Base-by-base conservation (phyloP, 1,140 invertebrate genomes). In the Macrotrachela quadricornifera region DNA sequence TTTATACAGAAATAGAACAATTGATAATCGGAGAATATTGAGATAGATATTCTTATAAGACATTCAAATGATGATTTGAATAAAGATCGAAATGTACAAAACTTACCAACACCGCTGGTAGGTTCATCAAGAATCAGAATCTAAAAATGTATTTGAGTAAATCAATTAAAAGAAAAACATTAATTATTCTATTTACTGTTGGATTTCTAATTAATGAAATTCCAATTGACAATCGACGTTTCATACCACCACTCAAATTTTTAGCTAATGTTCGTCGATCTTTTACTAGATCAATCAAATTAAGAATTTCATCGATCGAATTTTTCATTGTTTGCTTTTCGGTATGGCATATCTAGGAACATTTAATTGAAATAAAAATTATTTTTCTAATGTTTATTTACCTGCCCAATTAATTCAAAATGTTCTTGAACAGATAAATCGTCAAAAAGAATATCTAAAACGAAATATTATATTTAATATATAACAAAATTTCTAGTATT, bases 401-500 rank as follows among this genome's bases (percentile, higher is more conserved):
- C 68, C 60, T 63, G 77, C 70, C 58, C 79, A 64, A 84, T 91
- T 68, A 91, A 88, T 54, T 79, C 71, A 10, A 95, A 72, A 69
- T 94, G 88, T 68, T 96, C 83, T 30, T 75, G 71, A 0, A 92
- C 86, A n/a, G 81, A 91, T 44, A 94, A 71, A 59, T 83, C 80
- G 50, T 84, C 79, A 65, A 92, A 91, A 1, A 94, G 74, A 55
- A 92, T 81, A 67, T 94, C 51, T n/a, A n/a, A n/a, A n/a, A n/a
- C n/a, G n/a, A n/a, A n/a, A n/a, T n/a, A n/a, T n/a, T n/a, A n/a
- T n/a, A n/a, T n/a, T n/a, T n/a, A n/a, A n/a, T n/a, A n/a, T n/a
- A n/a, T n/a, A n/a, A n/a, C n/a, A n/a, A n/a, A n/a, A n/a, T n/a
- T n/a, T n/a, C n/a, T n/a, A 15, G 12, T 17, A 37, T 1, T 45